These are phyloP conservation scores for Sthenelais limicola DNA, from an alignment of 2,888 invertebrate genomes.

Conservation along the genomic window DNA sequence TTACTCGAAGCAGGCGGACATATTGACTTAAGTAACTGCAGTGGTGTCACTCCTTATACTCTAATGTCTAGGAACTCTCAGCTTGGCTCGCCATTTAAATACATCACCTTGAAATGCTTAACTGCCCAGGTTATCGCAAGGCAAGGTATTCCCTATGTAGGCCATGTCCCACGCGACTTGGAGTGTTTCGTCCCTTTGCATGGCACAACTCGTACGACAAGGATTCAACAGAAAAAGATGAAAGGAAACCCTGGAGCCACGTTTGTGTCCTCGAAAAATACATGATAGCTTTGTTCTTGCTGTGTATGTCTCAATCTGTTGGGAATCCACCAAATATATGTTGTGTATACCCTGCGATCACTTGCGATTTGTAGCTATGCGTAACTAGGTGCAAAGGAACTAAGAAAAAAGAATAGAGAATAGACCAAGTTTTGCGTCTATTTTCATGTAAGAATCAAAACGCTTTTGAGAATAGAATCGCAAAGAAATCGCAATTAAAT, in stretches of 20 bases:
- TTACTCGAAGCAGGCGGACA: slow-evolving; percentile 85
- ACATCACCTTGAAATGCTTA: slow-evolving; percentile 85
- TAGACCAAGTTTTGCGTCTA: no score
- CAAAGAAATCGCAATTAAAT: no score
- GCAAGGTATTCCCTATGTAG: slow-evolving; percentile 78
- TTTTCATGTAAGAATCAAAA: no score
- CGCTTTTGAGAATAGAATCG: no score
- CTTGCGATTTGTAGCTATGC: no score
- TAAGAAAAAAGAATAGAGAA: no score
- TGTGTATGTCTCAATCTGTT: no score
- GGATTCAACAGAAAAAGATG: not conserved
- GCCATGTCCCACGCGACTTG: slow-evolving; percentile 77
- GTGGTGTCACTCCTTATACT: slow-evolving; percentile 81
- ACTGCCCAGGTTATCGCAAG: slow-evolving; percentile 84
- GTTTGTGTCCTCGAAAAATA: slow-evolving; percentile 20
- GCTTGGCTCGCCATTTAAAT: slow-evolving; percentile 76
- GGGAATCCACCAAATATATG: no score
- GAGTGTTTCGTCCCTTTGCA: slow-evolving; percentile 47
- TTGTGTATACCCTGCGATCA: no score
- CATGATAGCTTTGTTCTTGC: slow-evolving; percentile 1
- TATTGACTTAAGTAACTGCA: slow-evolving; percentile 86
- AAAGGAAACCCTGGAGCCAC: slow-evolving; percentile 14
- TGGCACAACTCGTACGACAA: slow-evolving; percentile 9
- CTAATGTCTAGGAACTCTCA: slow-evolving; percentile 75
- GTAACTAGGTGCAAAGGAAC: no score